Percentiles rank a stretch among this genome's conserved stretches.
Evolutionary conservation across 2,888 invertebrate genomes (phyloP).

Genomic region (Scaeva pyrastri): DNA sequence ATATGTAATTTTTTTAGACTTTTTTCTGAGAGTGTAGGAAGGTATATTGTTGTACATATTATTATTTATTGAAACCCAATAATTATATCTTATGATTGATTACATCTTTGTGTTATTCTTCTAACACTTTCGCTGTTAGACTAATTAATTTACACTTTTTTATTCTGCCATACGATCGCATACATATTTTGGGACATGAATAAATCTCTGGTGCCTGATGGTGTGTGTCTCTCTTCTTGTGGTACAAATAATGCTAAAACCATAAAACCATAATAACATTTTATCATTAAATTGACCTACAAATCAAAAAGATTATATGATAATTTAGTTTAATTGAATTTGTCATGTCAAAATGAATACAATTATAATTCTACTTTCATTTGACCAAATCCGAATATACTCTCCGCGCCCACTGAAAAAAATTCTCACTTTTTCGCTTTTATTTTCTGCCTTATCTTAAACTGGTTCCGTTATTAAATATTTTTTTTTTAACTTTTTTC

Average conservation of each 20-base stretch:
- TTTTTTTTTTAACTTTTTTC: background rate
- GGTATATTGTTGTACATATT: no score
- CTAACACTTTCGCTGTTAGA: background rate
- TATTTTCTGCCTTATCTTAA: background rate
- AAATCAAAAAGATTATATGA: constrained; percentile 1
- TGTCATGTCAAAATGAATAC: background rate
- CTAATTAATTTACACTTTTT: background rate
- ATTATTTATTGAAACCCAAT: no score
- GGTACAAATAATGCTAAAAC: background rate
- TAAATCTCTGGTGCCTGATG: no score
- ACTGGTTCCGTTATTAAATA: background rate
- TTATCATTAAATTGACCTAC: constrained; percentile 3
- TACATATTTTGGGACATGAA: no score
- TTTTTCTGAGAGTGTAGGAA: no score
- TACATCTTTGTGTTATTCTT: background rate
- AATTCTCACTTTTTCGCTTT: background rate
- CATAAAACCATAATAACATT: constrained; percentile 6
- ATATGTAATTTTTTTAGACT: no score
- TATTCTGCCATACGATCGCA: no score
- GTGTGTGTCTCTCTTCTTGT: background rate
- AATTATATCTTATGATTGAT: background rate
- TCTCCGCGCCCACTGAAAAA: background rate
- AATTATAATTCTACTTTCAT: constrained; percentile 26
- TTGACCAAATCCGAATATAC: constrained; percentile 8
- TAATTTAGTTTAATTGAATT: background rate